phyloP scores from a whole-genome alignment of 2,113 vertebrate genomes.

The Mionectes macconnelli region DNA sequence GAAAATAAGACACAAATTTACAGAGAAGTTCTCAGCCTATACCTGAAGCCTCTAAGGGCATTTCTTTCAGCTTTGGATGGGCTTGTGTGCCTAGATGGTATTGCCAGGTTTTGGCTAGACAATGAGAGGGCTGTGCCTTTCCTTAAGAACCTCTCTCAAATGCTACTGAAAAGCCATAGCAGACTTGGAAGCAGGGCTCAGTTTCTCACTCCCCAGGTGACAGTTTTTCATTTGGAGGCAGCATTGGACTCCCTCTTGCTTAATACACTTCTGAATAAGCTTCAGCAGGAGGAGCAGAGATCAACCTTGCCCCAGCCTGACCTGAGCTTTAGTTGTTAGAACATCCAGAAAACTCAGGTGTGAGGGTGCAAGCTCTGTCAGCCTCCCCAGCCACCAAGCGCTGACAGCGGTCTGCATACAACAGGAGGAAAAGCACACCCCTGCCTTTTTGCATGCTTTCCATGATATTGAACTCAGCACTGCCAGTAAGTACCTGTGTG shows the following conservation, averaged over 20 bases:
- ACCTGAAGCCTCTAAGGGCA: not conserved
- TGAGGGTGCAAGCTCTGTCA: not conserved
- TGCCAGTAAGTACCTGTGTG: not conserved
- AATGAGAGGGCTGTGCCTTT: not conserved
- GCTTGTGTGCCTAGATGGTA: not conserved
- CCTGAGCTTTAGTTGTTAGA: not conserved
- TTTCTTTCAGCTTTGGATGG: not conserved
- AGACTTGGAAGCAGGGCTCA: not conserved
- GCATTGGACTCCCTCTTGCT: not conserved
- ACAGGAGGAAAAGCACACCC: not conserved
- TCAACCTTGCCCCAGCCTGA: not conserved
- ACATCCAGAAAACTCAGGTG: not conserved
- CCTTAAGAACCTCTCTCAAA: not conserved
- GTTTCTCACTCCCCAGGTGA: not conserved
- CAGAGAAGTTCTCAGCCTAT: not conserved
- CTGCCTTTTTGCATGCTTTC: not conserved
- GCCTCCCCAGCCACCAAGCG: accelerated
- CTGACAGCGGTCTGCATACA: not conserved
- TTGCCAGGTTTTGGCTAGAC: not conserved
- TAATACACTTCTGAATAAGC: not conserved
- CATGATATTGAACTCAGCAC: accelerated
- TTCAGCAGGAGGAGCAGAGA: not conserved
- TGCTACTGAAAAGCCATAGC: not conserved
- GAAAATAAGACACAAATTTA: not conserved
- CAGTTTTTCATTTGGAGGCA: not conserved